Evolutionary conservation across 1,140 invertebrate species (phyloP).

Genomic region (Parapsyche elsis): DNA sequence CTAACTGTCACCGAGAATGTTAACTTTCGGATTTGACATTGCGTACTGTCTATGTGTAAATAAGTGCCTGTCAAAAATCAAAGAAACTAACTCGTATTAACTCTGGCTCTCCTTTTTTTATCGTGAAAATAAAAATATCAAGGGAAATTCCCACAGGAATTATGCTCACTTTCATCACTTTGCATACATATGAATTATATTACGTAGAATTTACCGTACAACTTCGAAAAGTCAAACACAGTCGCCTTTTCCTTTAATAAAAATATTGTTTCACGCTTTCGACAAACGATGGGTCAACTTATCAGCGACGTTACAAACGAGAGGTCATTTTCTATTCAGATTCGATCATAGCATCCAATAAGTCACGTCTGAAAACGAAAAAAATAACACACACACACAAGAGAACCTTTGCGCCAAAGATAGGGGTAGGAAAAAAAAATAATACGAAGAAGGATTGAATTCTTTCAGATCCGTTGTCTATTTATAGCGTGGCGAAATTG

Average conservation of each 20-base stretch:
- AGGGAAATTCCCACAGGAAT: too few species aligned
- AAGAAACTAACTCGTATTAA: too few species aligned
- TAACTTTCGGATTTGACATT: background rate
- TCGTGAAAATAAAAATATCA: too few species aligned
- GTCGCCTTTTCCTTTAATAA: too few species aligned
- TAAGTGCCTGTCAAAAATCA: too few species aligned
- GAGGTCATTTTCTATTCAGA: constrained; percentile 14
- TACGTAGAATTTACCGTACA: too few species aligned
- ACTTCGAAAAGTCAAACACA: too few species aligned
- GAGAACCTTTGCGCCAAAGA: background rate
- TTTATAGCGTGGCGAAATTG: too few species aligned
- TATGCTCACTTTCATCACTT: too few species aligned
- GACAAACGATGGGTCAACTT: constrained; percentile 19
- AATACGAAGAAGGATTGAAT: background rate
- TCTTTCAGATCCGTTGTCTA: background rate
- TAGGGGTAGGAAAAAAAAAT: background rate
- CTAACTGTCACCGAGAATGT: background rate
- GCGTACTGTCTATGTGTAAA: too few species aligned
- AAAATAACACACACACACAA: background rate
- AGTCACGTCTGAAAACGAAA: constrained; percentile 7
- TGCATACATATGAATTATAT: too few species aligned
- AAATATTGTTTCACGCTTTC: background rate
- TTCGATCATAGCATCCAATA: constrained; percentile 23
- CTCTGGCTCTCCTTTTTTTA: too few species aligned
- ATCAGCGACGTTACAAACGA: background rate